Evolutionary conservation across 2,888 invertebrate species (phyloP).

Genomic region (Diadegma fenestrale): DNA sequence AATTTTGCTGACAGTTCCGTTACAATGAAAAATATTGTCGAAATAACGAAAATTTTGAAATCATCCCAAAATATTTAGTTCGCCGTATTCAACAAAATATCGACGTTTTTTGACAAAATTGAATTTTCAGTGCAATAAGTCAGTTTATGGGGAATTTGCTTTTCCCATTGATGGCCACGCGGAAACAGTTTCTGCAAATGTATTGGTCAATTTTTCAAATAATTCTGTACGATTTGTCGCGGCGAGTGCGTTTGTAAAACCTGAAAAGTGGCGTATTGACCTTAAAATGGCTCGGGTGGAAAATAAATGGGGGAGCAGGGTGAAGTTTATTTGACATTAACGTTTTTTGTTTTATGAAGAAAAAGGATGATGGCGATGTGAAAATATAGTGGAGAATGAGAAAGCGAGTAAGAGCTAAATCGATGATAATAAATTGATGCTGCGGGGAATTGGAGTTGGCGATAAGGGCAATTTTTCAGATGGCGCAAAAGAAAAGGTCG

Average conservation of each 20-base stretch:
- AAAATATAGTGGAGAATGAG: neutral
- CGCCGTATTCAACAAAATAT: too few species aligned
- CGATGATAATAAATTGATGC: constrained; percentile 56
- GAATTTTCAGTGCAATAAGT: too few species aligned
- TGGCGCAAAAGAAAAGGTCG: constrained; percentile 40
- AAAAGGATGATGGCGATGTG: constrained; percentile 7
- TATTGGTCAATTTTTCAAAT: neutral
- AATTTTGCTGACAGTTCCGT: too few species aligned
- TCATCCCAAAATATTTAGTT: too few species aligned
- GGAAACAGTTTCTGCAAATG: neutral
- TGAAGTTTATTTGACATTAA: constrained; percentile 3
- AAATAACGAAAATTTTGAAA: too few species aligned
- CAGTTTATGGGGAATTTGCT: neutral
- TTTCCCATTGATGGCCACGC: neutral
- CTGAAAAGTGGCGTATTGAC: neutral
- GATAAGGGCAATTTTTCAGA: constrained; percentile 60
- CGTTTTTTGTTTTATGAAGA: constrained; percentile 1
- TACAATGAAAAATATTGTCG: too few species aligned
- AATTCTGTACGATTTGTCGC: neutral
- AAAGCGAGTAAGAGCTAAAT: constrained; percentile 1
- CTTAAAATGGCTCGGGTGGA: neutral
- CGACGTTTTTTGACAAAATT: too few species aligned
- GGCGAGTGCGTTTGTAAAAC: neutral
- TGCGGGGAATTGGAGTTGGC: constrained; percentile 41
- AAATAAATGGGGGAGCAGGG: neutral